Evolutionary conservation across 1,140 invertebrate genomes (phyloP).

Genomic region (Ceratoteleas bidentatus): DNA sequence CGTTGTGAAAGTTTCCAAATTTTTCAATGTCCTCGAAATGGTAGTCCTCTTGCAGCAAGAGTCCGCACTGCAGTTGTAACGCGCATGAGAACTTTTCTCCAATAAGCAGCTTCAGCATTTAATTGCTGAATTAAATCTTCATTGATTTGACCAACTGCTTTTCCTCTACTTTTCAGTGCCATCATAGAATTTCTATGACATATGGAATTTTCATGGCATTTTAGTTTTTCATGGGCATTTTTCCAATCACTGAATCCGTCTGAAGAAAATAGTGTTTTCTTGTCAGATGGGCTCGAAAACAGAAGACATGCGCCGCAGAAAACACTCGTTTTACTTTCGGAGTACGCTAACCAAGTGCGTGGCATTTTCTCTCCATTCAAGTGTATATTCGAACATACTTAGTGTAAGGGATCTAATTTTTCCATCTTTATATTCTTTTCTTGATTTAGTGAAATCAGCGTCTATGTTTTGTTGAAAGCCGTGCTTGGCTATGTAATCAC

Average conservation of each 20-base stretch:
- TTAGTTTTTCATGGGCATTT: constrained; percentile 29
- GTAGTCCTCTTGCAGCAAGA: constrained; percentile 51
- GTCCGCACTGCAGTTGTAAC: constrained; percentile 17
- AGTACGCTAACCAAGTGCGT: constrained; percentile 25
- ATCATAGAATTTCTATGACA: constrained; percentile 27
- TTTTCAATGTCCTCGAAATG: constrained; percentile 68
- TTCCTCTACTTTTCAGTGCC: constrained; percentile 28
- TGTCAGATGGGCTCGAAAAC: constrained; percentile 11
- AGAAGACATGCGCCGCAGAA: constrained; percentile 24
- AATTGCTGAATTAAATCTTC: constrained; percentile 23
- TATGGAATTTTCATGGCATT: constrained; percentile 29
- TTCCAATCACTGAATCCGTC: constrained; percentile 30
- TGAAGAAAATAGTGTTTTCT: constrained; percentile 27
- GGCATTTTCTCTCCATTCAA: constrained; percentile 27
- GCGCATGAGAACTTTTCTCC: constrained; percentile 26
- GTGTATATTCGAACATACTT: constrained; percentile 36
- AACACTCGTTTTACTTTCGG: constrained; percentile 26
- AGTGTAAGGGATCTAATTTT: constrained; percentile 9
- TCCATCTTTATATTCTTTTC: constrained; percentile 19
- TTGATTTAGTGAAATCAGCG: constrained; percentile 23
- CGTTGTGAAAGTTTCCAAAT: constrained; percentile 66
- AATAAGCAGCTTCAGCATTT: constrained; percentile 22
- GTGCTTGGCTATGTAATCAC: constrained; percentile 15
- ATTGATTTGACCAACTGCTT: constrained; percentile 17
- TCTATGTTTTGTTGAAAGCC: constrained; percentile 31